Evolutionary conservation across 2,888 invertebrate species (phyloP).

Genomic region (Drosophila melanosoma): DNA sequence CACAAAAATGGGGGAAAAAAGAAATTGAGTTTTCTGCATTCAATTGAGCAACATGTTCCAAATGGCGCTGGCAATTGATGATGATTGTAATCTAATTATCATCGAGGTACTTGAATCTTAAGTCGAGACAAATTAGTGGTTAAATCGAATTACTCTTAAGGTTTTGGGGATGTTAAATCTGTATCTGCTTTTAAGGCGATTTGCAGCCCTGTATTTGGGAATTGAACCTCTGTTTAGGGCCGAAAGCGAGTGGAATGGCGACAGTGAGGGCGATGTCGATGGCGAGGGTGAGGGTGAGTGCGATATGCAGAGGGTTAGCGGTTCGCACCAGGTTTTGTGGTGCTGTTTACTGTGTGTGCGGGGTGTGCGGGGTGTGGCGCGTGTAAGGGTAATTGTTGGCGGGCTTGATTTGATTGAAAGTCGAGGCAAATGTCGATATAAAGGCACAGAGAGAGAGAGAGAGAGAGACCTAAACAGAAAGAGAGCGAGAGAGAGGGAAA

Average conservation of each 20-base stretch:
- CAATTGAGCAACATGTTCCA: not conserved
- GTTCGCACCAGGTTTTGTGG: not conserved
- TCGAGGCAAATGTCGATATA: slow-evolving; percentile 62
- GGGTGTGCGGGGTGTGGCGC: slow-evolving; percentile 10
- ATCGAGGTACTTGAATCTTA: not conserved
- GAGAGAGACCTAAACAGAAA: not conserved
- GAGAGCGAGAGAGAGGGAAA: not conserved
- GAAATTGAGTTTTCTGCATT: not conserved
- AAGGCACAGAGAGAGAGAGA: slow-evolving; percentile 3
- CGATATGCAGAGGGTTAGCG: not conserved
- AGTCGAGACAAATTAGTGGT: slow-evolving; percentile 14
- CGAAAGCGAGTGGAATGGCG: not conserved
- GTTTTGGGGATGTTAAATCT: not conserved
- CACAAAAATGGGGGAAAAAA: not conserved
- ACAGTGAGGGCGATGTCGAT: too few species aligned
- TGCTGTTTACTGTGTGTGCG: slow-evolving; percentile 3
- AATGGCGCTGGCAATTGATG: not conserved
- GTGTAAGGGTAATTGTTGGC: slow-evolving; percentile 74
- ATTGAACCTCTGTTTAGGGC: slow-evolving; percentile 63
- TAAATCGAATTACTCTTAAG: slow-evolving; percentile 23
- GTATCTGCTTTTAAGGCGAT: slow-evolving; percentile 5
- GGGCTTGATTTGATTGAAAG: slow-evolving; percentile 76
- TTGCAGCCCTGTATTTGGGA: slow-evolving; percentile 55
- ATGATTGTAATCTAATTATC: slow-evolving; percentile 8
- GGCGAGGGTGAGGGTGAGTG: too few species aligned